phyloP scores from a whole-genome alignment of 2,797 vertebrate species.

The Coregonus ussuriensis region DNA sequence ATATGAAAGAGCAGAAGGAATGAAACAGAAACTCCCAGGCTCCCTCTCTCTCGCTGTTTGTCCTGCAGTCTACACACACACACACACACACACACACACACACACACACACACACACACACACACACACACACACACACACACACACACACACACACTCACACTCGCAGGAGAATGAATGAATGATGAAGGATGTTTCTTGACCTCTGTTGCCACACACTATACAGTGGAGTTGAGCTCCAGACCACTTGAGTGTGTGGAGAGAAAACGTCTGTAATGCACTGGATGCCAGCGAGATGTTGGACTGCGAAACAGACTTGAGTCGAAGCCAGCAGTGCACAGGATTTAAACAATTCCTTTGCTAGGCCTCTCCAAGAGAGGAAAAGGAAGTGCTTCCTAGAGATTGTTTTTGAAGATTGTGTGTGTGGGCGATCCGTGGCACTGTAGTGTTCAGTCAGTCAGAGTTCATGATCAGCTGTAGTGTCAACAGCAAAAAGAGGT shows the following conservation, averaged over 20 bases:
- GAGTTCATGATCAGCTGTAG: conserved; percentile 20
- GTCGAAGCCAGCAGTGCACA: too few relatives aligned
- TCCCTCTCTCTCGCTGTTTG: not conserved
- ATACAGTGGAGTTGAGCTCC: not conserved
- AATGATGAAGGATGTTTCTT: too few relatives aligned
- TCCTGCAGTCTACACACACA: not conserved
- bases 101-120: not conserved
- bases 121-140: not conserved
- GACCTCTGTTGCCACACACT: not conserved
- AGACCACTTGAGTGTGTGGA: not conserved
- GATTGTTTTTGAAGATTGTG: not conserved
- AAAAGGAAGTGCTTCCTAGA: not conserved
- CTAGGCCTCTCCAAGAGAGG: not conserved
- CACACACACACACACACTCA: not conserved
- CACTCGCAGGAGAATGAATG: not conserved
- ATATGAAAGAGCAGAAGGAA: not conserved
- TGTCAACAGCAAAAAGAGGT: not conserved
- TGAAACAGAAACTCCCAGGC: not conserved
- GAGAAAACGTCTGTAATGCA: not conserved
- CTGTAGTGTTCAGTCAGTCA: not conserved
- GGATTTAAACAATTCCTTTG: not conserved
- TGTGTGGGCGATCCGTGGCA: not conserved
- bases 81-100: not conserved
- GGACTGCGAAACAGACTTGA: not conserved
- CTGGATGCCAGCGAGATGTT: not conserved